phyloP scores from a whole-genome alignment of 2,797 vertebrate genomes.

The Apogon hyalosoma region DNA sequence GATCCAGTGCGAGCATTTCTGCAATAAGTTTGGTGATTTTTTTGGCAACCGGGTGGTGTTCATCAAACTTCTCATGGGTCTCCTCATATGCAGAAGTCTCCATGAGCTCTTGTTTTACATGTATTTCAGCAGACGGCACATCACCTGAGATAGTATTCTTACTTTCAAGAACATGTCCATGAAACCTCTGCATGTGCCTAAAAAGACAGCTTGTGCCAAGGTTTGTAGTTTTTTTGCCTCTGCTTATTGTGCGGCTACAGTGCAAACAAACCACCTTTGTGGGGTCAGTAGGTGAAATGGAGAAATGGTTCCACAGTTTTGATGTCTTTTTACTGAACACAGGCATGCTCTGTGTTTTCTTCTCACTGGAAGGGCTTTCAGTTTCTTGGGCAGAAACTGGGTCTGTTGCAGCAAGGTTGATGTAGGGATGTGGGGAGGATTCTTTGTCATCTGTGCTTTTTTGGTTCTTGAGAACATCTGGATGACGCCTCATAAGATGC shows the following conservation, averaged over 20 bases:
- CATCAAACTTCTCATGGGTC: conserved; percentile 88
- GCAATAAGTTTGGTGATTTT: conserved; percentile 97
- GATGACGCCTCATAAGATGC: conserved; percentile 93
- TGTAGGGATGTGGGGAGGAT: conserved; percentile 85
- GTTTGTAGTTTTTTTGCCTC: conserved; percentile 98
- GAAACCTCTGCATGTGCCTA: conserved; percentile 96
- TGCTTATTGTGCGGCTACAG: conserved; percentile 97
- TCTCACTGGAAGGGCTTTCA: conserved; percentile 80
- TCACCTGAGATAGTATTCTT: conserved; percentile 88
- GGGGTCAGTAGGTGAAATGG: conserved; percentile 92
- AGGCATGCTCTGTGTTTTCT: conserved; percentile 85
- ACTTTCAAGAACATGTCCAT: conserved; percentile 90
- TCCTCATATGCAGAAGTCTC: conserved; percentile 86
- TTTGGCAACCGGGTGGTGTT: conserved; percentile 96
- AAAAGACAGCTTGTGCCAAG: conserved; percentile 96
- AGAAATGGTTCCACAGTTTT: conserved; percentile 99
- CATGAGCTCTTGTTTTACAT: conserved; percentile 83
- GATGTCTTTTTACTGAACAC: conserved; percentile 96
- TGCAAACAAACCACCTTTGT: conserved; percentile 98
- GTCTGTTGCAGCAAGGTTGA: conserved; percentile 84
- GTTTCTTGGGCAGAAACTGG: conserved; percentile 85
- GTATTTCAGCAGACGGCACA: conserved; percentile 83
- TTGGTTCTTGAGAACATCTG: conserved; percentile 90
- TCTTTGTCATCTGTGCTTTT: conserved; percentile 88
- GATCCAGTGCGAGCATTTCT: conserved; percentile 99